A percentile compares a stretch with the other conserved stretches of the same genome.
These are phyloP conservation scores for Apamea sordens DNA, from an alignment of 2,888 invertebrate genomes.

Conservation along the genomic window DNA sequence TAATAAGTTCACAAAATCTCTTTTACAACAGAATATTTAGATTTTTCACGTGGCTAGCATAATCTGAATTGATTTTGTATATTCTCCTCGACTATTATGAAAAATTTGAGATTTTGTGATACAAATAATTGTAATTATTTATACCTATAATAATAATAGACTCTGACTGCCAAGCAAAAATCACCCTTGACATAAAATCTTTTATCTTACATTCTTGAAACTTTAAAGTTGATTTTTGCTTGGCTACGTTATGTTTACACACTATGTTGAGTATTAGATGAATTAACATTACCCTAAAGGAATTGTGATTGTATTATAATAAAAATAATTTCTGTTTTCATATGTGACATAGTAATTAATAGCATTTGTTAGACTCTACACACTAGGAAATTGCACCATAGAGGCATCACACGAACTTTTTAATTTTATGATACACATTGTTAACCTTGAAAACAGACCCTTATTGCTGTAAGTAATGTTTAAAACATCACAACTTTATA, in stretches of 20 bases:
- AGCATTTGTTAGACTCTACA: constrained; percentile 46
- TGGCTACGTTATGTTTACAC: constrained; percentile 42
- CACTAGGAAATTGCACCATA: constrained; percentile 22
- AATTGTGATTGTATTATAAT: constrained; percentile 46
- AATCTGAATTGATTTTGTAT: constrained; percentile 33
- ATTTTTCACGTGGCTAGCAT: constrained; percentile 23
- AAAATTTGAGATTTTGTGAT: constrained; percentile 50
- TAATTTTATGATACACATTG: constrained; percentile 3
- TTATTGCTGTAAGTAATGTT: constrained; percentile 11
- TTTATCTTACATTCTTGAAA: background rate
- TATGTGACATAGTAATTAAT: constrained; percentile 18
- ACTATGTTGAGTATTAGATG: constrained; percentile 28
- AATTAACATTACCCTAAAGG: constrained; percentile 11
- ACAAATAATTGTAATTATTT: constrained; percentile 34
- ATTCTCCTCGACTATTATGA: constrained; percentile 5
- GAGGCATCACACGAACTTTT: background rate
- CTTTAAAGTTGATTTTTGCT: constrained; percentile 42
- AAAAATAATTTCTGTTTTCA: constrained; percentile 25
- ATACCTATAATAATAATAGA: constrained; percentile 34
- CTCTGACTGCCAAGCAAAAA: constrained; percentile 49
- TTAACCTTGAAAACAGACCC: background rate
- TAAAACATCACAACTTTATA: constrained; percentile 15
- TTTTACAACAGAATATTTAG: background rate
- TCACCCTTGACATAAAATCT: background rate
- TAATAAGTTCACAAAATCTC: constrained; percentile 43